phyloP scores from a whole-genome alignment of 2,797 vertebrate species.

The Enteromius unitaeniatus region DNA sequence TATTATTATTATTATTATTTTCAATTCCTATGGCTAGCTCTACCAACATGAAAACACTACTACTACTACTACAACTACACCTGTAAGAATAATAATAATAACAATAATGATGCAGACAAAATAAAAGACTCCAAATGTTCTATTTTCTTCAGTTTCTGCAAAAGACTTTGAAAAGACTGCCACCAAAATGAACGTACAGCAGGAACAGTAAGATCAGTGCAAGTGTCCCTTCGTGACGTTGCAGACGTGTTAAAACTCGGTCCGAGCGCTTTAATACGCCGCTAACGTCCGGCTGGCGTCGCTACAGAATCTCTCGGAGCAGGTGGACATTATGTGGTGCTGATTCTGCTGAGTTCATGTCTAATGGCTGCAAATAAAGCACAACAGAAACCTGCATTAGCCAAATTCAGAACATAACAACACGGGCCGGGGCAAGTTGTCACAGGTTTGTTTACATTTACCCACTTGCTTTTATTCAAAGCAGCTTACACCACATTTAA shows the following conservation, averaged over 20 bases:
- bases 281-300: slow-evolving; percentile 71
- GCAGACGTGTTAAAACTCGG: slow-evolving; percentile 65
- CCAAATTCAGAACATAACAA: neutral
- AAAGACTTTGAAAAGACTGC: slow-evolving; percentile 75
- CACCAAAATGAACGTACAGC: slow-evolving; percentile 72
- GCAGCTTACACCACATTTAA: neutral
- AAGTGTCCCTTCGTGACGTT: slow-evolving; percentile 67
- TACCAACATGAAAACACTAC: slow-evolving; percentile 68
- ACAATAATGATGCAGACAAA: slow-evolving; percentile 52
- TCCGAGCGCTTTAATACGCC: slow-evolving; percentile 68
- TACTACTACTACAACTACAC: slow-evolving; percentile 65
- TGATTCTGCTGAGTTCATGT: slow-evolving; percentile 97
- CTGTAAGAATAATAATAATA: slow-evolving; percentile 77
- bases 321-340: slow-evolving; percentile 89
- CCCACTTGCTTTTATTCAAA: neutral
- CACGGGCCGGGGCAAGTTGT: neutral
- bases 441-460: neutral
- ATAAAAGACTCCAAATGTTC: slow-evolving; percentile 65
- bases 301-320: slow-evolving; percentile 71
- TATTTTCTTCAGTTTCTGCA: slow-evolving; percentile 49
- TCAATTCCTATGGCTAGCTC: slow-evolving; percentile 68
- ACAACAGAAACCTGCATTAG: neutral
- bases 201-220: slow-evolving; percentile 75
- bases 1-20: slow-evolving; percentile 67
- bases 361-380: slow-evolving; percentile 86